Conservation (phyloP, 2,888 invertebrate species). For the Drosophila barbarae region DNA sequence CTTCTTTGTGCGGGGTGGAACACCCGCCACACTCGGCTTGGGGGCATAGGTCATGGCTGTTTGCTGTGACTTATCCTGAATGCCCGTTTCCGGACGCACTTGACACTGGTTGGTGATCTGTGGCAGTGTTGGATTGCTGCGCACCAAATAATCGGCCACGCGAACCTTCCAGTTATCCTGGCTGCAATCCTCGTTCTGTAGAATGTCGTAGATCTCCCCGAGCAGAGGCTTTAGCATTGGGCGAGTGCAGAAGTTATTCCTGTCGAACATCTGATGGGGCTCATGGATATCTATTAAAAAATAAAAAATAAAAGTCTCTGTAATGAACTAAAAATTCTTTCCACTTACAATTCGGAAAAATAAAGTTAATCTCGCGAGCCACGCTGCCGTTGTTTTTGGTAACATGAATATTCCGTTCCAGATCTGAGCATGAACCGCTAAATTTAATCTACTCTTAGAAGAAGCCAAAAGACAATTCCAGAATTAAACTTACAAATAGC, state of each 20-base stretch:
- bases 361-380: conserved; percentile 90
- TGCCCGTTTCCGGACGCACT: conserved; percentile 28
- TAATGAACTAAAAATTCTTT: background rate
- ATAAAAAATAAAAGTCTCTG: background rate
- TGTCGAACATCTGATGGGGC: conserved; percentile 82
- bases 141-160: conserved; percentile 62
- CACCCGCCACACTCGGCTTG: conserved; percentile 24
- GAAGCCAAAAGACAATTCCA: too few relatives aligned
- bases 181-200: conserved; percentile 53
- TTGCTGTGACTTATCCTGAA: conserved; percentile 64
- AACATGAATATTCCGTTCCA: conserved; percentile 90
- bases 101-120: conserved; percentile 64
- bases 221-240: conserved; percentile 61
- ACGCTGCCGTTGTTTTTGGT: conserved; percentile 85
- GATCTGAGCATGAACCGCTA: conserved; percentile 84
- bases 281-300: conserved; percentile 85
- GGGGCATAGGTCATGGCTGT: conserved; percentile 47
- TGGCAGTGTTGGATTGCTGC: conserved; percentile 61
- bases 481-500: conserved; percentile 69
- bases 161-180: conserved; percentile 65
- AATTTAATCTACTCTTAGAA: conserved; percentile 25
- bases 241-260: conserved; percentile 54
- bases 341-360: conserved; percentile 86
- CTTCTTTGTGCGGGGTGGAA: conserved; percentile 22
- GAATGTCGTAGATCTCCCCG: conserved; percentile 59